Percentiles rank a stretch among this genome's conserved stretches.
Conservation (phyloP, 2,888 invertebrate genomes). For the Andrena marginata region DNA sequence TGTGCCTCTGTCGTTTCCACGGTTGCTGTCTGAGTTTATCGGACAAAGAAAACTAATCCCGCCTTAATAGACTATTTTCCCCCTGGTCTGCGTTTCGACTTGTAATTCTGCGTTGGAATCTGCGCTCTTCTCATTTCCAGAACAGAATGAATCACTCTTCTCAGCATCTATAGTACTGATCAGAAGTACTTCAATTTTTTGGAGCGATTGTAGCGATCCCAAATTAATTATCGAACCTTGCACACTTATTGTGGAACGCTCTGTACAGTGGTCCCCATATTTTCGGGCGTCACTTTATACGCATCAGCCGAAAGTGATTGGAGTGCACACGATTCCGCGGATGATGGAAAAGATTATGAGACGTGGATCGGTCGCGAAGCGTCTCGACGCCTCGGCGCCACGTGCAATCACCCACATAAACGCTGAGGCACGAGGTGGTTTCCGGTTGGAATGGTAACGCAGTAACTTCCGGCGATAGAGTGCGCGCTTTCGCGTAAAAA, state of each 20-base stretch:
- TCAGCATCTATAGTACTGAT: too few species aligned
- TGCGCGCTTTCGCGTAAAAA: not conserved
- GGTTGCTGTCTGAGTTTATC: not conserved
- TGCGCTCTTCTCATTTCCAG: too few species aligned
- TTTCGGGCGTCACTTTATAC: not conserved
- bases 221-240: not conserved
- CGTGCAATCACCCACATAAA: slow-evolving; percentile 24
- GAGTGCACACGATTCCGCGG: not conserved
- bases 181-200: too few species aligned
- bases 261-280: not conserved
- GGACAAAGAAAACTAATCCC: slow-evolving; percentile 5
- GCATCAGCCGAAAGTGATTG: slow-evolving; percentile 7
- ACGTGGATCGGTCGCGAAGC: slow-evolving; percentile 38
- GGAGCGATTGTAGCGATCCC: too few species aligned
- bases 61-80: not conserved
- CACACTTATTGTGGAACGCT: not conserved
- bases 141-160: too few species aligned
- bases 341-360: slow-evolving; percentile 17
- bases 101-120: not conserved
- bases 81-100: not conserved
- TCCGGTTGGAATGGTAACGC: slow-evolving; percentile 17
- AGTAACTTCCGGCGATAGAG: slow-evolving; percentile 19
- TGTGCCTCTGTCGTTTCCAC: slow-evolving; percentile 6
- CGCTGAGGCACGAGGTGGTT: slow-evolving; percentile 10
- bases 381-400: slow-evolving; percentile 61